phyloP scores from a whole-genome alignment of 2,888 invertebrate species.

The Mechanitis mazaeus region DNA sequence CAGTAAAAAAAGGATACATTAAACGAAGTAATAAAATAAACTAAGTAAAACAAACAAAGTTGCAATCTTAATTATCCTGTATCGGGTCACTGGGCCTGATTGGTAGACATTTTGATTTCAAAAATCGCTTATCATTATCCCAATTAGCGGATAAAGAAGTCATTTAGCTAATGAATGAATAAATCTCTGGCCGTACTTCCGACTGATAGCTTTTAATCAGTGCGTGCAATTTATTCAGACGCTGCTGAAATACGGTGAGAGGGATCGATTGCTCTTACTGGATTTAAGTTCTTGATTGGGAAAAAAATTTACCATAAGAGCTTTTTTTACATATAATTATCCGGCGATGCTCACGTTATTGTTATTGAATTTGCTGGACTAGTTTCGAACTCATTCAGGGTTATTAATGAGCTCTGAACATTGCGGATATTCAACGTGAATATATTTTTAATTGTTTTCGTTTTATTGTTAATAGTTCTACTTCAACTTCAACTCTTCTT shows the following conservation, averaged over 20 bases:
- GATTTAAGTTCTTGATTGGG: neutral
- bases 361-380: too few species aligned
- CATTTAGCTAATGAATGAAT: conserved; percentile 70
- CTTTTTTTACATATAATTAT: too few species aligned
- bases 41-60: neutral
- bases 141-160: conserved; percentile 57
- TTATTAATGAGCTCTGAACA: too few species aligned
- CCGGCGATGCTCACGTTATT: too few species aligned
- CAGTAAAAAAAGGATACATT: neutral
- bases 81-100: conserved; percentile 13
- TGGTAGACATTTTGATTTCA: conserved; percentile 17
- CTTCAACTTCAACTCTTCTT: too few species aligned
- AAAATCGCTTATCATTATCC: conserved; percentile 46
- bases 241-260: conserved; percentile 46
- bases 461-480: too few species aligned
- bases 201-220: conserved; percentile 64
- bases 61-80: conserved; percentile 20
- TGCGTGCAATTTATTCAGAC: conserved; percentile 55
- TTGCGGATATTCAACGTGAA: too few species aligned
- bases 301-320: too few species aligned
- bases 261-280: conserved; percentile 6
- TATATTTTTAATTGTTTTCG: too few species aligned
- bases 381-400: too few species aligned
- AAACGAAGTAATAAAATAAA: neutral
- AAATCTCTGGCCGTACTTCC: conserved; percentile 57